Evolutionary conservation across 2,797 vertebrate genomes (phyloP).

Genomic region (Brotula barbata): DNA sequence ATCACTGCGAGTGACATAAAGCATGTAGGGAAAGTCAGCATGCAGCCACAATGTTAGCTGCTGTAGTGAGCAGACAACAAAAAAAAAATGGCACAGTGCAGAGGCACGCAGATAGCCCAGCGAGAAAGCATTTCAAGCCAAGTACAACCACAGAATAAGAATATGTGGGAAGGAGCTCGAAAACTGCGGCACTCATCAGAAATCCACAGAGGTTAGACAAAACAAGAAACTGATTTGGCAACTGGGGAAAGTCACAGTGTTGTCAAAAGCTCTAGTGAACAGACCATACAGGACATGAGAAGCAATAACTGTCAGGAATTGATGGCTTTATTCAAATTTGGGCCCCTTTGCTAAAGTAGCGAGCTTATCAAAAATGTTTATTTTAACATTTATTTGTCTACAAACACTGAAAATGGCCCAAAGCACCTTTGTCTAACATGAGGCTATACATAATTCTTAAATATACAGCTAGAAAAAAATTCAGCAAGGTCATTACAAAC

Average conservation of each 20-base stretch:
- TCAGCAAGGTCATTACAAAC: constrained; percentile 4
- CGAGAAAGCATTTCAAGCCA: constrained; percentile 42
- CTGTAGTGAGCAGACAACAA: constrained; percentile 35
- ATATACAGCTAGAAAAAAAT: background rate
- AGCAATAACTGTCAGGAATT: constrained; percentile 4
- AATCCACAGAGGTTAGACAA: constrained; percentile 7
- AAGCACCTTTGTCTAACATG: constrained; percentile 7
- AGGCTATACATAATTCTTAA: background rate
- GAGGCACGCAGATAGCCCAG: constrained; percentile 48
- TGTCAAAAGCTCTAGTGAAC: background rate
- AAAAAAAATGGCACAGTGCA: constrained; percentile 39
- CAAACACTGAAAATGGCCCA: background rate
- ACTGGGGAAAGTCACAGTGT: background rate
- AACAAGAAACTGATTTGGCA: background rate
- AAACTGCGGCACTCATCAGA: background rate
- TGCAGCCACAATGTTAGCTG: constrained; percentile 53
- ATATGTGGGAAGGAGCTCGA: constrained; percentile 24
- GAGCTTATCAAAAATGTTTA: background rate
- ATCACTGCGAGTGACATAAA: no score
- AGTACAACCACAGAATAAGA: constrained; percentile 41
- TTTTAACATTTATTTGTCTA: no score
- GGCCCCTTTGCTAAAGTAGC: background rate
- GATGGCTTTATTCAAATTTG: no score
- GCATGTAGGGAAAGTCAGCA: constrained; percentile 30
- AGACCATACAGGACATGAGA: background rate